These are phyloP conservation scores for Teleogryllus occipitalis DNA, from an alignment of 1,140 invertebrate species.

Conservation along the genomic window DNA sequence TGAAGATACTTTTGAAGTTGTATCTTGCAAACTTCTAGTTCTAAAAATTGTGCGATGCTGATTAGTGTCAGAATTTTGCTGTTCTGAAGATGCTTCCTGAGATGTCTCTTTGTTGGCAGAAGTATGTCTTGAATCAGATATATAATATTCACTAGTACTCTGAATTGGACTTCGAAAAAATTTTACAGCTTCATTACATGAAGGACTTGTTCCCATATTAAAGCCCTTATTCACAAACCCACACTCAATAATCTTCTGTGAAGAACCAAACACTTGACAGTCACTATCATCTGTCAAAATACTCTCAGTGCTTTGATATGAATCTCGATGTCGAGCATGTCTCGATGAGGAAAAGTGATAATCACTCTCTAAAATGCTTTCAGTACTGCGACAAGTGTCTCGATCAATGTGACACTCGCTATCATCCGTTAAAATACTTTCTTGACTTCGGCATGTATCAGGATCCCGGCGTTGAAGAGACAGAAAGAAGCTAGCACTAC, in stretches of 20 bases:
- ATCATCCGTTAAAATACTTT: constrained; percentile 69
- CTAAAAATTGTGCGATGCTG: constrained; percentile 32
- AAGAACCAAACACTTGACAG: constrained; percentile 35
- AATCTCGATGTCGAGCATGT: not conserved
- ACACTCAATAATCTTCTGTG: not conserved
- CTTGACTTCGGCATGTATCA: constrained; percentile 60
- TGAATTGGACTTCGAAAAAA: not conserved
- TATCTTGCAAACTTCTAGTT: constrained; percentile 42
- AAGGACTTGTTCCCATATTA: not conserved
- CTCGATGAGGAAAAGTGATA: constrained; percentile 8
- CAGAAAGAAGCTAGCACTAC: constrained; percentile 44
- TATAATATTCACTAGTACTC: not conserved
- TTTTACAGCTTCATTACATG: not conserved
- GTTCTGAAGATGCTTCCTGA: too few species aligned
- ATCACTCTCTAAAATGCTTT: constrained; percentile 17
- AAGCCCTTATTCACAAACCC: not conserved
- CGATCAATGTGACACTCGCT: constrained; percentile 45
- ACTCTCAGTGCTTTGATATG: constrained; percentile 38
- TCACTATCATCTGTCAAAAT: constrained; percentile 41
- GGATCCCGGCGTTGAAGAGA: constrained; percentile 34
- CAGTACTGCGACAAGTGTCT: constrained; percentile 14
- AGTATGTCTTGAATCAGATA: not conserved
- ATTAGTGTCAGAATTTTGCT: not conserved
- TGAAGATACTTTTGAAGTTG: constrained; percentile 23
- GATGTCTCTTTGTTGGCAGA: not conserved